Evolutionary conservation across 92 coral and sea anemone species (phyloP), one percentile per base, ranked within the genome.

Genomic region (Bergia puertoricense): DNA sequence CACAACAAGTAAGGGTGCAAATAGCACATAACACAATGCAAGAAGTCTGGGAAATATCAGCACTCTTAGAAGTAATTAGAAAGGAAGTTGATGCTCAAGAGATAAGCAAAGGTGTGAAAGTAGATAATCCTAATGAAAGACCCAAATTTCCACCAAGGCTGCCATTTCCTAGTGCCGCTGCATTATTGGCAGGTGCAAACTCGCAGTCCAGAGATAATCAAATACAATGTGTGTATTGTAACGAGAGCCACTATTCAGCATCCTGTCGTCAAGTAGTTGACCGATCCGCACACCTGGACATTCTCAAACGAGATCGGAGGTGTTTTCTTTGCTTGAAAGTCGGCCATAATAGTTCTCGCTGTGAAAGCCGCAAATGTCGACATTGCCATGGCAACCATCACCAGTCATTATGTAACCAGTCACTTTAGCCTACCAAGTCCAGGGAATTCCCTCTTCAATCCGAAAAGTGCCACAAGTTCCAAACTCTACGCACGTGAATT

Each of bases 81-180:
- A 82, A 80, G 50, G 94, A 92, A 84, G 94, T 92, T 2, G 92
- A 86, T 40, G 94, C 94, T 0, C 88, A 89, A 5, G 94, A 89
- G 74, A 77, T 89, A 37, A 87, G 94, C 30, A 90, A 90, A 90
- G 82, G 67, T 62, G 57, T 51, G 54, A 44, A 88, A 23, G 85
- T 80, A 36, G 71, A 80, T 45, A 77, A 77, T 77, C 50, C 81
- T 15, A 77, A 37, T 45, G 81, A 45, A 45, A 77, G 81, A 39
- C 68, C 68, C 44, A 80, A 80, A 39, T 41, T 30, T 50, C 8
- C 69, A 30, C 43, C 51, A 30, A 30, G 30, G 43, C 69, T 15
- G 30, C 59, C 74, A 14, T 56, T 30, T 13, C 59, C 85, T 65
- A 90, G 67, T 46, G 75, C 80, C 18, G 62, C 86, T 7, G 80